Conservation (phyloP, 2,113 vertebrate genomes). For the Nematolebias whitei region DNA sequence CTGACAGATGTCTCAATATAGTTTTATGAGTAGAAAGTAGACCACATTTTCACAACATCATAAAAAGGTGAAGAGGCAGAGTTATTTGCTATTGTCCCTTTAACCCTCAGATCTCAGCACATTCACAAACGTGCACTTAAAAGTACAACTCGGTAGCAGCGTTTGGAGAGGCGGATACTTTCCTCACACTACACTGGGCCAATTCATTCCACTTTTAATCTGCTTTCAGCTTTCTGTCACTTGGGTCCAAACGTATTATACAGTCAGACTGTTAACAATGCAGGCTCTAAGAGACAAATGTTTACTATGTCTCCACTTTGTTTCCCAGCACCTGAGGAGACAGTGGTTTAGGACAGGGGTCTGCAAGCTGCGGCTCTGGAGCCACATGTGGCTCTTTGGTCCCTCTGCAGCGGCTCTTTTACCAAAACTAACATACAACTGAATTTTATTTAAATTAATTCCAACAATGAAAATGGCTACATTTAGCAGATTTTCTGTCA, state of each 20-base stretch:
- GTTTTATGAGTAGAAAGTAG: too few species aligned
- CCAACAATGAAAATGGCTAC: too few species aligned
- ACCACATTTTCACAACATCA: too few species aligned
- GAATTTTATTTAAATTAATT: too few species aligned
- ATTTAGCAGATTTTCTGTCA: too few species aligned
- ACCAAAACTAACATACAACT: too few species aligned
- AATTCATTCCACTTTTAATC: conserved; percentile 80
- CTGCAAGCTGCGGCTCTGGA: too few species aligned
- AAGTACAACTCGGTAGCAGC: conserved; percentile 63
- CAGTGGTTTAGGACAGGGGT: too few species aligned
- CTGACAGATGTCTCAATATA: too few species aligned
- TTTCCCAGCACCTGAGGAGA: not conserved
- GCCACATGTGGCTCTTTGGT: too few species aligned
- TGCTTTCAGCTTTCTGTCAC: conserved; percentile 72
- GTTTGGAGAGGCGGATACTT: conserved; percentile 69
- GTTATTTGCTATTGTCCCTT: conserved; percentile 32
- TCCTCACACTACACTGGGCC: conserved; percentile 72
- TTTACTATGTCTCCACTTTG: not conserved
- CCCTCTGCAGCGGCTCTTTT: too few species aligned
- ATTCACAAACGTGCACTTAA: conserved; percentile 55
- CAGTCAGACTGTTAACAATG: conserved; percentile 45
- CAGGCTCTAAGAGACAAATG: conserved; percentile 22
- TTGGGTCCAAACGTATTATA: conserved; percentile 58
- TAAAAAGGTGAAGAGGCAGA: conserved; percentile 1
- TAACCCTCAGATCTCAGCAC: conserved; percentile 24